phyloP scores from a whole-genome alignment of 2,113 vertebrate genomes.

The Astur gentilis region DNA sequence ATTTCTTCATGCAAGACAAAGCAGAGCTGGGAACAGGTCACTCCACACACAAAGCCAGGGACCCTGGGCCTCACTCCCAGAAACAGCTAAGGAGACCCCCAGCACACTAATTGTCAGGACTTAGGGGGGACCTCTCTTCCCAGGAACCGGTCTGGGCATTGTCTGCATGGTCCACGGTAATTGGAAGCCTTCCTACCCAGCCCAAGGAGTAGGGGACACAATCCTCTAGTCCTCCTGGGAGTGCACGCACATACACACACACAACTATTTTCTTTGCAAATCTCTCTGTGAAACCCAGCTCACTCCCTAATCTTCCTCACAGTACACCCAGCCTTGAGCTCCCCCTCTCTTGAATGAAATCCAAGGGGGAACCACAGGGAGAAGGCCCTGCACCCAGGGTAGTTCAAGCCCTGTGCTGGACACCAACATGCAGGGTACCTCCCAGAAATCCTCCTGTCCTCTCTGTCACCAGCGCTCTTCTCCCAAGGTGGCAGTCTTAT shows the following conservation, averaged over 20 bases:
- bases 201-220: neutral
- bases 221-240: neutral
- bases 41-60: neutral
- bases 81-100: neutral
- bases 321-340: neutral
- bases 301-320: neutral
- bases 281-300: neutral
- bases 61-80: neutral
- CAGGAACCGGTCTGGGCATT: rapidly evolving
- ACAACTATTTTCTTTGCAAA: neutral
- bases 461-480: neutral
- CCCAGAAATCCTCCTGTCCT: neutral
- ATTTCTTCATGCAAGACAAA: neutral
- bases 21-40: neutral
- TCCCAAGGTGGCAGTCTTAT: rapidly evolving
- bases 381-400: neutral
- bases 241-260: rapidly evolving
- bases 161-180: neutral
- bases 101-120: neutral
- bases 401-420: neutral
- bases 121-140: neutral
- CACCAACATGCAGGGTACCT: neutral
- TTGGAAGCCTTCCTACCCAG: neutral
- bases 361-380: neutral
- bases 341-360: neutral